Percentiles rank a stretch among this genome's conserved stretches.
These are phyloP conservation scores for Gasterosteus aculeatus DNA, from an alignment of 2,113 vertebrate genomes.

Conservation along the genomic window DNA sequence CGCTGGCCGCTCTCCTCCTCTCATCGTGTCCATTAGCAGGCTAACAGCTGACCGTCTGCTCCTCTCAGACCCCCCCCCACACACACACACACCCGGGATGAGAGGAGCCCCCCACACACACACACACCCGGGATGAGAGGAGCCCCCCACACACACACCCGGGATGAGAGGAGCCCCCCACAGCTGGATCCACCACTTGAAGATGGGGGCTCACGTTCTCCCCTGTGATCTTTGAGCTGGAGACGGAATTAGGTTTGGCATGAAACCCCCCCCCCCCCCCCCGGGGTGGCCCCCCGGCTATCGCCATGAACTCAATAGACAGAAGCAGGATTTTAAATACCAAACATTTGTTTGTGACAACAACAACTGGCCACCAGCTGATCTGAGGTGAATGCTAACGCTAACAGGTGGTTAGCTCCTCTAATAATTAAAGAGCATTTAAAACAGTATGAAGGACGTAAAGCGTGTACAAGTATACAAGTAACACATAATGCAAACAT, in stretches of 20 bases:
- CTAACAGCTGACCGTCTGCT: constrained; percentile 47
- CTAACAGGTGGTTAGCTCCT: background rate
- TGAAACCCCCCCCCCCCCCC: constrained; percentile 15
- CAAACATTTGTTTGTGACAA: background rate
- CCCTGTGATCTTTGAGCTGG: constrained; percentile 67
- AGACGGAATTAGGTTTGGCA: constrained; percentile 47
- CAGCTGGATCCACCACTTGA: constrained; percentile 43
- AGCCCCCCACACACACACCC: background rate
- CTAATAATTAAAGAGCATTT: background rate
- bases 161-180: constrained; percentile 11
- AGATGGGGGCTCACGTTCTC: constrained; percentile 9
- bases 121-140: too few relatives aligned
- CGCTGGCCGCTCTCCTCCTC: constrained; percentile 10
- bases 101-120: background rate
- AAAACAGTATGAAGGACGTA: background rate
- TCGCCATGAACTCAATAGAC: constrained; percentile 41
- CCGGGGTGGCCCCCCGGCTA: constrained; percentile 22
- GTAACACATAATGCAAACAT: background rate
- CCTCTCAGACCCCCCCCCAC: constrained; percentile 20
- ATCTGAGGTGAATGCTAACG: background rate
- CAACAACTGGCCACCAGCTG: background rate
- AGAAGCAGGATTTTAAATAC: constrained; percentile 54
- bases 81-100: background rate
- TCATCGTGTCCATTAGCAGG: constrained; percentile 14
- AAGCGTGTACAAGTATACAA: background rate